Conservation (phyloP, 2,113 vertebrate species). For the Grallaria varia region DNA sequence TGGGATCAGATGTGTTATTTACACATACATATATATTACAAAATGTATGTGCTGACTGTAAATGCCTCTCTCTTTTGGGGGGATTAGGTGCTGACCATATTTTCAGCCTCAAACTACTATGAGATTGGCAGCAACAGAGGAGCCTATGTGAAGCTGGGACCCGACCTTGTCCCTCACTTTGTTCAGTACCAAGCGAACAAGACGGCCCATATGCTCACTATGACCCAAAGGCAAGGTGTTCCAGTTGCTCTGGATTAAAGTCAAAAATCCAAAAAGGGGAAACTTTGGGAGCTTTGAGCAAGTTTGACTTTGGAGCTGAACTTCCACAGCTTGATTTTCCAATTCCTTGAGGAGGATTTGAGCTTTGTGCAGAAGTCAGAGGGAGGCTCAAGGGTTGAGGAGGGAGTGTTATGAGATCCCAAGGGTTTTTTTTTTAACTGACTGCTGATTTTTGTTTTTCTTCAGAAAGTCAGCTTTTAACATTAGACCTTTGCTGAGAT, state of each 20-base stretch:
- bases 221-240: slow-evolving; percentile 86
- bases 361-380: not conserved
- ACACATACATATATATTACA: accelerated
- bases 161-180: slow-evolving; percentile 84
- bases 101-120: slow-evolving; percentile 97
- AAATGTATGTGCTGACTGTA: not conserved
- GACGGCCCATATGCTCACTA: slow-evolving; percentile 78
- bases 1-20: not conserved
- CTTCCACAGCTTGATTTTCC: not conserved
- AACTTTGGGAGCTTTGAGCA: not conserved
- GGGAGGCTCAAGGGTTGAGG: not conserved
- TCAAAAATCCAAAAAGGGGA: not conserved
- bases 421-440: not conserved
- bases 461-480: not conserved
- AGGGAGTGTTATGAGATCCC: not conserved
- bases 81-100: slow-evolving; percentile 90
- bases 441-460: not conserved
- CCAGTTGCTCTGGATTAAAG: not conserved
- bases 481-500: not conserved
- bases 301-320: not conserved
- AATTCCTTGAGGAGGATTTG: not conserved
- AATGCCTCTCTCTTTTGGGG: not conserved
- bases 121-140: slow-evolving; percentile 93
- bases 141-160: slow-evolving; percentile 88
- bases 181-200: slow-evolving; percentile 89